Evolutionary conservation across 2,888 invertebrate species (phyloP), one percentile per base, ranked within the genome.

Genomic region (Eupithecia insigniata): DNA sequence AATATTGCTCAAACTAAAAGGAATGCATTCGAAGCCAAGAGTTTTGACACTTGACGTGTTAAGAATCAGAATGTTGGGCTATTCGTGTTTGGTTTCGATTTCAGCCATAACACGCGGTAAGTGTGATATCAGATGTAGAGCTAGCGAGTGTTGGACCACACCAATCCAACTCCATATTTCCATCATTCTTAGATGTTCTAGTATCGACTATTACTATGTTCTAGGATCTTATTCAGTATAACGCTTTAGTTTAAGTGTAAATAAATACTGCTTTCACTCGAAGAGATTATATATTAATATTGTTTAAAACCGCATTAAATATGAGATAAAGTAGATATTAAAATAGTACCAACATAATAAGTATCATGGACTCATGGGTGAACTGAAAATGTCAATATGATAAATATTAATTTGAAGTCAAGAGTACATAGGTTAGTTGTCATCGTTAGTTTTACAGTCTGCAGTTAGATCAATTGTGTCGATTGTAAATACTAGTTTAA

Each of bases 11-110:
- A 67, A 70, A 58, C 30, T 71, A 76, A 78, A 81, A 78, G 79
- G 79, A 74, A 58, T 72, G 67, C 43, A 67, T 69, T 70, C 34
- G 36, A 2, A 66, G 83, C 82, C 84, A 83, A 83, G 76, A 79
- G 77, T 85, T 84, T 83, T 79, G 82, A 80, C 82, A 83, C 72
- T 34, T 55, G 34, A 76, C 84, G 84, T 85, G 85, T 73, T 70
- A 70, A 72, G 84, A 85, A 82, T 85, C 71, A 66, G 36, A 79
- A 84, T 71, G 76, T 71, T 71, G 73, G 69, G 62, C 80, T 80
- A 68, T 43, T 77, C 65, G 73, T 78, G 76, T 81, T 81, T 80
- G 82, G 85, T 85, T 85, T 84, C 84, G 80, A 79, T 79, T 81
- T 72, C 46, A 69, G 36, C 66, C 32, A 69, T 71, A 70, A 67